Conservation (phyloP, 23 tunicate species). For the Corella eumyota region DNA sequence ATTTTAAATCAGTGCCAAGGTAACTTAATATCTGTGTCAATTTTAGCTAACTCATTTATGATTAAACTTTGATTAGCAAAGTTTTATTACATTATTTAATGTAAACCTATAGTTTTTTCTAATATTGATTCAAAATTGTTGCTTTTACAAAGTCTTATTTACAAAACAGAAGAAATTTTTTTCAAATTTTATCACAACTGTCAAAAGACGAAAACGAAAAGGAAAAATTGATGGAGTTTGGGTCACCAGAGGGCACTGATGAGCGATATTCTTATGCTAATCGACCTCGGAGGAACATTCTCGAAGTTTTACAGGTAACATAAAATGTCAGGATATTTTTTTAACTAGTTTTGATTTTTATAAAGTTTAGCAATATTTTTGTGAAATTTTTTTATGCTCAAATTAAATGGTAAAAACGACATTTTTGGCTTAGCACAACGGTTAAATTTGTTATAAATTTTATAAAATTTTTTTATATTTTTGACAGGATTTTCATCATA, state of each 20-base stretch:
- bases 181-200: constrained; percentile 46
- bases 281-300: constrained; percentile 81
- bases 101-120: no score
- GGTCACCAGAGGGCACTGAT: constrained; percentile 92
- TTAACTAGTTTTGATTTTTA: neutral
- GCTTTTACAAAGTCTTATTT: no score
- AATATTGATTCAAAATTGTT: no score
- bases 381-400: no score
- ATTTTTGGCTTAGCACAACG: no score
- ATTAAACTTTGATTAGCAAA: neutral
- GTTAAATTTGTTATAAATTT: no score
- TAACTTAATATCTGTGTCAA: constrained; percentile 2
- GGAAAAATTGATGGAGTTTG: constrained; percentile 68
- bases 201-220: constrained; percentile 68
- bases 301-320: constrained; percentile 77
- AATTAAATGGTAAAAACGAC: no score
- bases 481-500: constrained; percentile 79
- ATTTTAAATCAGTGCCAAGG: constrained; percentile 88
- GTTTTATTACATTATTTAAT: no score
- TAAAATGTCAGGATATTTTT: neutral
- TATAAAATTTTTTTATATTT: neutral
- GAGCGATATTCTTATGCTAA: constrained; percentile 93
- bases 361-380: no score
- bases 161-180: constrained; percentile 45
- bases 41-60: neutral